Percentiles rank a stretch among this genome's conserved stretches.
Conservation (phyloP, 2,113 vertebrate genomes). For the Mesocricetus auratus region DNA sequence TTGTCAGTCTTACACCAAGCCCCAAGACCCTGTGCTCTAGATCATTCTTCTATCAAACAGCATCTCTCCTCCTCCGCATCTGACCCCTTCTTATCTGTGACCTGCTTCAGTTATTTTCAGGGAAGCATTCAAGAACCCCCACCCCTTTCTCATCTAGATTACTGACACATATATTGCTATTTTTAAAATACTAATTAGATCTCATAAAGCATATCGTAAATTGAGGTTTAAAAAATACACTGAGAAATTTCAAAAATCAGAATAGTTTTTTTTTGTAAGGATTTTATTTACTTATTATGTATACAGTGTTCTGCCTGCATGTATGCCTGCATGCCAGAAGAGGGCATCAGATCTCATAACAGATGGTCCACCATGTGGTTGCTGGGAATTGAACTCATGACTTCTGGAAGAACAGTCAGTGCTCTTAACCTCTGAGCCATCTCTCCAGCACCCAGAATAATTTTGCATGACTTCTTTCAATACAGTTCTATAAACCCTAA, state of each 20-base stretch:
- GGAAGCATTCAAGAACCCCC: neutral
- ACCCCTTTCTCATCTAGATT: constrained; percentile 33
- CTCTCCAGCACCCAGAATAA: no score
- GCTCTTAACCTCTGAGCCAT: no score
- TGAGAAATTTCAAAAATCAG: neutral
- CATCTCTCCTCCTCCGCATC: neutral
- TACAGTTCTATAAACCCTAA: neutral
- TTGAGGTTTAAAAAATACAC: neutral
- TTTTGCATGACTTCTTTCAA: neutral
- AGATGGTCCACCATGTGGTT: no score
- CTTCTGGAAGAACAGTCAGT: no score
- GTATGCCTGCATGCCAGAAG: no score
- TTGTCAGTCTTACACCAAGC: neutral
- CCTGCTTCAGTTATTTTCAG: neutral
- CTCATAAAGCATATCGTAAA: neutral
- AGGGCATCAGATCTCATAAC: no score
- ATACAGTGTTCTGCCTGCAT: no score
- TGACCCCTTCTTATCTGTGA: neutral
- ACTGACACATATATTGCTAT: neutral
- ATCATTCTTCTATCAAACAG: neutral
- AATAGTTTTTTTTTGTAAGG: no score
- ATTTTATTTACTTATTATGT: no score
- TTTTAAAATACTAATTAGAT: neutral
- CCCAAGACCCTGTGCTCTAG: neutral
- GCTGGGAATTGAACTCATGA: no score